Conservation (phyloP, 1,140 invertebrate species). For the Belonocnema kinseyi region DNA sequence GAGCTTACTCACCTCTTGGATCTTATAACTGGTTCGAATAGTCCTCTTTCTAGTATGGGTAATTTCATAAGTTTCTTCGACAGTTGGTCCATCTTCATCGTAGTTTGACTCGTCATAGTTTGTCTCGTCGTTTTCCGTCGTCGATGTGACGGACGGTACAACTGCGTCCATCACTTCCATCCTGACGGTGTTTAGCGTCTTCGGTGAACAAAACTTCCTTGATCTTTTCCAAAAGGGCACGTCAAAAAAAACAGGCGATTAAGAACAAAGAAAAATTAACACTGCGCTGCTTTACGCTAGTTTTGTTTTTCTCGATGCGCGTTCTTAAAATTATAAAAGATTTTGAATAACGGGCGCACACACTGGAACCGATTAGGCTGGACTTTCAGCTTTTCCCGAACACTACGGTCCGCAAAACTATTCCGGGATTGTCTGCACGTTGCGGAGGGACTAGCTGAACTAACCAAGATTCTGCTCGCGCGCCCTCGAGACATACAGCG, state of each 20-base stretch:
- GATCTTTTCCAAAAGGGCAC: constrained; percentile 4
- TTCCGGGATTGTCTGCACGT: constrained; percentile 65
- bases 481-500: constrained; percentile 62
- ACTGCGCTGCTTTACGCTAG: neutral
- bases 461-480: constrained; percentile 57
- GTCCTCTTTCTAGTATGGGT: constrained; percentile 79
- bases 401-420: constrained; percentile 57
- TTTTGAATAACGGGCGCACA: constrained; percentile 28
- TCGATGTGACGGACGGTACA: constrained; percentile 57
- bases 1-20: constrained; percentile 79
- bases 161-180: constrained; percentile 69
- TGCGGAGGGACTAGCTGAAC: constrained; percentile 66
- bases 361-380: constrained; percentile 34
- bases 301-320: constrained; percentile 10
- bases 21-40: constrained; percentile 80
- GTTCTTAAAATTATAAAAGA: constrained; percentile 26
- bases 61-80: constrained; percentile 74
- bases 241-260: constrained; percentile 15
- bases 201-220: constrained; percentile 1
- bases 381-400: constrained; percentile 34
- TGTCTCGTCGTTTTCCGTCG: constrained; percentile 39
- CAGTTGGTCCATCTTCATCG: constrained; percentile 62
- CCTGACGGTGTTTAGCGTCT: constrained; percentile 42
- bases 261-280: neutral
- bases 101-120: constrained; percentile 29